A percentile compares a stretch with the other conserved stretches of the same genome.
Conservation (phyloP, 2,888 invertebrate species). For the Fabriciana adippe region DNA sequence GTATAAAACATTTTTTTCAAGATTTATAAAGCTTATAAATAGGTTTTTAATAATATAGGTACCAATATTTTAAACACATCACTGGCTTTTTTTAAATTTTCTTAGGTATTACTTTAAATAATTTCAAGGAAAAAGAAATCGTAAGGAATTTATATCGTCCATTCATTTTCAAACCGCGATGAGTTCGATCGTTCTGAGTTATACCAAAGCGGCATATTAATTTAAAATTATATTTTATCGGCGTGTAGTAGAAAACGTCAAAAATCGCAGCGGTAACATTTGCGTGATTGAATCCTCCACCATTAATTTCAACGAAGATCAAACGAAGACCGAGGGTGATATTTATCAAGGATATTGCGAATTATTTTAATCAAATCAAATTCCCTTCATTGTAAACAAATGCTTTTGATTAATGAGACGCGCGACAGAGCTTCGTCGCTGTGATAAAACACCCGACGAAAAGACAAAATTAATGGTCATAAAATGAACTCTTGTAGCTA, state of each 20-base stretch:
- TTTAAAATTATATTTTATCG: conserved; percentile 17
- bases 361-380: conserved; percentile 83
- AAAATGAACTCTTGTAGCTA: conserved; percentile 82
- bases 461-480: conserved; percentile 82
- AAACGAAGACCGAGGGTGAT: conserved; percentile 82
- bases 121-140: too few species aligned
- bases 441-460: conserved; percentile 81
- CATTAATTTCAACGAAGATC: conserved; percentile 81
- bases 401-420: conserved; percentile 83
- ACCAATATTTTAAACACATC: too few species aligned
- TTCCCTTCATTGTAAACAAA: conserved; percentile 83
- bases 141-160: neutral
- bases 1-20: too few species aligned
- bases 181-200: neutral
- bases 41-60: too few species aligned
- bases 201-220: neutral
- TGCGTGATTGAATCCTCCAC: conserved; percentile 80
- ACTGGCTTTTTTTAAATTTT: too few species aligned
- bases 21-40: too few species aligned
- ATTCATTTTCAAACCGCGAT: neutral
- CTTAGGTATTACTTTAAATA: too few species aligned
- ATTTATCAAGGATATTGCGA: conserved; percentile 83
- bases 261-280: conserved; percentile 64
- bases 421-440: conserved; percentile 80
- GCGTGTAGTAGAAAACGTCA: conserved; percentile 49